phyloP scores from a whole-genome alignment of 2,797 vertebrate genomes.

The Onychomys leucogaster region DNA sequence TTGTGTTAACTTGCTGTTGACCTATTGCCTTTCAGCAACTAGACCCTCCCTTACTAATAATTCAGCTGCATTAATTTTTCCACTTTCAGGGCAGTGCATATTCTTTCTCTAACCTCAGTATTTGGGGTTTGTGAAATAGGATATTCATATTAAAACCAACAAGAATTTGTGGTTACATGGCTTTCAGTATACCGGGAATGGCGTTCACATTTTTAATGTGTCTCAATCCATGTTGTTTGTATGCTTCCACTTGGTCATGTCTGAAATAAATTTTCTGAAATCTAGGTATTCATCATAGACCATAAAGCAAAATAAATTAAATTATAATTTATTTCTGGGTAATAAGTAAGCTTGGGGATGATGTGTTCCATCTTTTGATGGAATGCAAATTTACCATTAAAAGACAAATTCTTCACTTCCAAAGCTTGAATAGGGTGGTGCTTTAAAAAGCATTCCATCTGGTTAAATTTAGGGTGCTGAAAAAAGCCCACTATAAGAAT shows the following conservation, averaged over 20 bases:
- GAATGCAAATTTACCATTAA: slow-evolving; percentile 85
- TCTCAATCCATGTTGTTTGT: slow-evolving; percentile 60
- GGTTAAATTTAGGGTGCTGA: slow-evolving; percentile 85
- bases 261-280: slow-evolving; percentile 78
- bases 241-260: slow-evolving; percentile 66
- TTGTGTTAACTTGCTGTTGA: slow-evolving; percentile 73
- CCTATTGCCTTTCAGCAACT: slow-evolving; percentile 79
- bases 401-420: slow-evolving; percentile 85
- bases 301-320: slow-evolving; percentile 76
- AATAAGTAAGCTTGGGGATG: slow-evolving; percentile 81
- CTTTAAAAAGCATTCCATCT: slow-evolving; percentile 85
- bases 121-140: slow-evolving; percentile 80
- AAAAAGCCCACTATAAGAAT: slow-evolving; percentile 84
- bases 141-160: slow-evolving; percentile 82
- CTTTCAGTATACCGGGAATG: slow-evolving; percentile 73
- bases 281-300: slow-evolving; percentile 70
- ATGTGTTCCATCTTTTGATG: slow-evolving; percentile 82
- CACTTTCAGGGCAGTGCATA: slow-evolving; percentile 70
- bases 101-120: slow-evolving; percentile 79
- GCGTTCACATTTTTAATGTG: slow-evolving; percentile 74
- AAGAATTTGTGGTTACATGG: slow-evolving; percentile 84
- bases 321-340: slow-evolving; percentile 78
- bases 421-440: slow-evolving; percentile 83
- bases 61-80: slow-evolving; percentile 82
- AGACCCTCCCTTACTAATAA: slow-evolving; percentile 78